Conservation (phyloP, 1,140 invertebrate species). For the Dreissena rostriformis region DNA sequence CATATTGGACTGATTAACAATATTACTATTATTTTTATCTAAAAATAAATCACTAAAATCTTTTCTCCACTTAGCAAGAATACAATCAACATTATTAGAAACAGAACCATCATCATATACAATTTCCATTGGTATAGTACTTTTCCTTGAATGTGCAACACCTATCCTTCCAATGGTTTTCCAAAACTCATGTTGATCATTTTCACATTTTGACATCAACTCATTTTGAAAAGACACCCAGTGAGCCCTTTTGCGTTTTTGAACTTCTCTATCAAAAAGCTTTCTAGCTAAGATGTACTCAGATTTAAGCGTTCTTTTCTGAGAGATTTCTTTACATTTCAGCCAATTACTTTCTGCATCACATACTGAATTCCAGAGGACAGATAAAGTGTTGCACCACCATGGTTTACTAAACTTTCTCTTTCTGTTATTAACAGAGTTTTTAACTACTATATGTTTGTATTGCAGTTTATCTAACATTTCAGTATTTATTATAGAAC, state of each 20-base stretch:
- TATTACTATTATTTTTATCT: background rate
- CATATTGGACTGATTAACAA: background rate
- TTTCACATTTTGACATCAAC: background rate
- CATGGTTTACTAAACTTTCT: no score
- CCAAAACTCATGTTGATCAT: slow-evolving; percentile 1
- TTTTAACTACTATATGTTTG: no score
- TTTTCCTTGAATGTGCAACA: background rate
- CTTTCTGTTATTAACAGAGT: no score
- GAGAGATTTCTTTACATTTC: no score
- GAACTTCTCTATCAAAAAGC: background rate
- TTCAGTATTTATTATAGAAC: no score
- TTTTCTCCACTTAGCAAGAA: slow-evolving; percentile 1
- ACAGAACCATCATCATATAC: background rate
- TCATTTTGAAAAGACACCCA: background rate
- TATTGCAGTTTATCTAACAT: no score
- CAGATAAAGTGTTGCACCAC: no score
- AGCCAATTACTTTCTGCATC: no score
- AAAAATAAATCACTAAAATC: slow-evolving; percentile 17
- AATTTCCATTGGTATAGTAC: background rate
- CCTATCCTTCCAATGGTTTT: slow-evolving; percentile 19
- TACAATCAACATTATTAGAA: background rate
- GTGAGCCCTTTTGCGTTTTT: background rate
- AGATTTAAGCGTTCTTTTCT: no score
- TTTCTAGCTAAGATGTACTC: background rate
- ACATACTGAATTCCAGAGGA: no score